These are phyloP conservation scores for Cassiopea xamachana DNA, from an alignment of 30 jellyfish, hydroid and myxozoan genomes.

Conservation along the genomic window DNA sequence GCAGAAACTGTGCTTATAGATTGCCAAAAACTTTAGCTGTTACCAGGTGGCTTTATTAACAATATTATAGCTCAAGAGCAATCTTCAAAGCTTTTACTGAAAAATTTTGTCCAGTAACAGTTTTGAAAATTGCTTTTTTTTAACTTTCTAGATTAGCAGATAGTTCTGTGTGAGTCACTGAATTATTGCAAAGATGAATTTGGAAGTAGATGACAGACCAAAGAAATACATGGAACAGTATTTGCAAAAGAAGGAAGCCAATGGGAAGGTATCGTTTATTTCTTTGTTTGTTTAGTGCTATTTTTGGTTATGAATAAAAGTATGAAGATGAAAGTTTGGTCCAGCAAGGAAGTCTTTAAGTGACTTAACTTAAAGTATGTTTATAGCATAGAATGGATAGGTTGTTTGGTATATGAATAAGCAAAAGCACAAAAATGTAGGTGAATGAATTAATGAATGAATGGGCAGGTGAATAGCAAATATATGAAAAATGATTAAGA, in stretches of 20 bases:
- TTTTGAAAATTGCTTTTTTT: neutral
- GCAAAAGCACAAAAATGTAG: neutral
- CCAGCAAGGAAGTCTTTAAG: no score
- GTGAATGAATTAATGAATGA: neutral
- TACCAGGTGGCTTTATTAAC: no score
- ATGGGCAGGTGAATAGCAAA: neutral
- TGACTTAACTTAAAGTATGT: no score
- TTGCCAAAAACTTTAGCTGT: no score
- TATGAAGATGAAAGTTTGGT: no score
- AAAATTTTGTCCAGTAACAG: no score
- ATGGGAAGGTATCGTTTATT: constrained; percentile 45
- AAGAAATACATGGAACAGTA: constrained; percentile 55
- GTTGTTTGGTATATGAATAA: neutral
- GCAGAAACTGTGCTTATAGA: no score
- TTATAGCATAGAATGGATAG: neutral
- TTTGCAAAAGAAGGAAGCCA: constrained; percentile 50
- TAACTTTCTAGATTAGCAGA: neutral
- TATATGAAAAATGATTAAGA: no score
- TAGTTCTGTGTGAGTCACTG: neutral
- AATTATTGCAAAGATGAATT: constrained; percentile 13
- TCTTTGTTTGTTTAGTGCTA: no score
- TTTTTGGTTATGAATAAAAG: no score
- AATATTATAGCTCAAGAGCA: no score
- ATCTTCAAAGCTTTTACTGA: no score
- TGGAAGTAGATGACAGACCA: constrained; percentile 16